Evolutionary conservation across 2,888 invertebrate genomes (phyloP).

Genomic region (Orthonychiurus folsomi): DNA sequence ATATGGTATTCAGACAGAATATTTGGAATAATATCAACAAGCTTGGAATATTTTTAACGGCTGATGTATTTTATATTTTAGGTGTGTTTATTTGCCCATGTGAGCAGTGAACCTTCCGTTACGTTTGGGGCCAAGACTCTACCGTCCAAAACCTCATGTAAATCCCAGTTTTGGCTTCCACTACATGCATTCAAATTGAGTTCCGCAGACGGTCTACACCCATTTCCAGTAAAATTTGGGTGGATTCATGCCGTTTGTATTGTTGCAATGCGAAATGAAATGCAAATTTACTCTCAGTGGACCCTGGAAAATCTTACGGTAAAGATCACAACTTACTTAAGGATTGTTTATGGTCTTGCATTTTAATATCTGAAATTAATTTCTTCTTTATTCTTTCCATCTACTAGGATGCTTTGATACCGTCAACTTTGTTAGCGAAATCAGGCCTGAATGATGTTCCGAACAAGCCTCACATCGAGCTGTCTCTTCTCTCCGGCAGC

Average conservation of each 20-base stretch:
- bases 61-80: constrained; percentile 16
- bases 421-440: constrained; percentile 5
- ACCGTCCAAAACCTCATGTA: constrained; percentile 37
- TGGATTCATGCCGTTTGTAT: constrained; percentile 98
- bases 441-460: constrained; percentile 2
- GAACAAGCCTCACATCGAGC: constrained; percentile 31
- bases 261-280: constrained; percentile 98
- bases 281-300: constrained; percentile 99
- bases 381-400: not conserved
- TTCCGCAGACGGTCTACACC: constrained; percentile 91
- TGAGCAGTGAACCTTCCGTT: constrained; percentile 36
- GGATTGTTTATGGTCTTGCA: not conserved
- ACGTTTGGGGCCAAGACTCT: constrained; percentile 39
- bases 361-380: not conserved
- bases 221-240: constrained; percentile 94
- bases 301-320: constrained; percentile 44
- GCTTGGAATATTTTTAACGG: constrained; percentile 6
- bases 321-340: constrained; percentile 32
- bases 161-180: constrained; percentile 40
- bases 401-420: constrained; percentile 12
- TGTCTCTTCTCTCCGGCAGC: constrained; percentile 36
- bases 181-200: constrained; percentile 52
- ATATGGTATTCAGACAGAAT: constrained; percentile 56
- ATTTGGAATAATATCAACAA: not conserved
- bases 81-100: constrained; percentile 40